Evolutionary conservation across 2,888 invertebrate genomes (phyloP).

Genomic region (Drosophila mimica): DNA sequence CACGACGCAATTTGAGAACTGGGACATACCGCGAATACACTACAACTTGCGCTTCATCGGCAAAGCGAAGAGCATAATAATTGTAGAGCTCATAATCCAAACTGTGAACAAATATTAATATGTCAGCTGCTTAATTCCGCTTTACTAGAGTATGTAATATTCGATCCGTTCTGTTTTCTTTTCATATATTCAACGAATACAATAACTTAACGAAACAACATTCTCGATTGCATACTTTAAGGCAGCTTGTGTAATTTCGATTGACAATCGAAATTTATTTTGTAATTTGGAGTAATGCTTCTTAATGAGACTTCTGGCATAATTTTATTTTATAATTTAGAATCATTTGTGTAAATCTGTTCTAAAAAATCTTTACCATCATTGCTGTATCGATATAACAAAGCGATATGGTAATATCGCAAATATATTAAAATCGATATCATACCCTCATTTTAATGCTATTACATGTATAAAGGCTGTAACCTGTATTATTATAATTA

Average conservation of each 20-base stretch:
- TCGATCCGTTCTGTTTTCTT: background rate
- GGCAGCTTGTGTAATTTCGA: background rate
- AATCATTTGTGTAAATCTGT: background rate
- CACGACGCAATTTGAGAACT: background rate
- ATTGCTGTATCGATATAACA: background rate
- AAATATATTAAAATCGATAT: constrained; percentile 1
- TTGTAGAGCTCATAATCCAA: background rate
- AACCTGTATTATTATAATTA: too few relatives aligned
- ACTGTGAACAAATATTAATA: background rate
- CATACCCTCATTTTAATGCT: too few relatives aligned
- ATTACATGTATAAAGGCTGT: too few relatives aligned
- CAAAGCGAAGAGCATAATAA: background rate
- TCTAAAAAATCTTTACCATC: background rate
- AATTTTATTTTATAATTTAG: background rate
- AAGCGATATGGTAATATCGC: background rate
- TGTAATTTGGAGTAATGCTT: background rate
- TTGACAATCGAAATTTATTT: background rate
- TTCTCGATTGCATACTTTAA: constrained; percentile 39
- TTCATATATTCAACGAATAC: constrained; percentile 3
- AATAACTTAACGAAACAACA: constrained; percentile 32
- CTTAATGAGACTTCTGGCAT: background rate
- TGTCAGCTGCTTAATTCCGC: background rate
- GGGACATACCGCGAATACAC: background rate
- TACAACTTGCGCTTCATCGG: background rate
- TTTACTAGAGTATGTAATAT: background rate